Evolutionary conservation across 2,113 vertebrate species (phyloP), one percentile per base, ranked within the genome.

Genomic region (Gallinago jamesoni): DNA sequence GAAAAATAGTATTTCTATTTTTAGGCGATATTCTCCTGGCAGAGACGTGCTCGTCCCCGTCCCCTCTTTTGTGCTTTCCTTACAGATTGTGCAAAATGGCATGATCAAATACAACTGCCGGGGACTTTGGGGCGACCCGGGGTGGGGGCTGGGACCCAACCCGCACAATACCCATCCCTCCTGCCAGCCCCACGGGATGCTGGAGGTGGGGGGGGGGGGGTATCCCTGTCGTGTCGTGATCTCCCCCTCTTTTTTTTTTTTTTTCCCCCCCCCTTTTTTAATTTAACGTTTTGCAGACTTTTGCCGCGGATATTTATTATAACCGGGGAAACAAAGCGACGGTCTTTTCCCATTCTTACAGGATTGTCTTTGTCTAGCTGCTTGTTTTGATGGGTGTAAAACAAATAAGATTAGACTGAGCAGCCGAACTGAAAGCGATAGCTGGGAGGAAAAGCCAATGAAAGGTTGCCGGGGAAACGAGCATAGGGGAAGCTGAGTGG

Each of bases 321-420:
- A 96, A 91, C 52, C 62, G 78, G 96, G 96, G 95, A 97, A 98
- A 98, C 98, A 98, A 98, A 98, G 98, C 98, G 98, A 91, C 97
- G 96, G 97, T 97, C 98, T 98, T 98, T 98, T 92, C 97, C 96
- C 97, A 98, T 98, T 98, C 98, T 98, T 98, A 98, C 97, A 98
- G 97, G 98, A 98, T 98, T 98, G 98, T 98, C 98, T 98, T 98
- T 98, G 98, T 98, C 98, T 98, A 96, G 98, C 98, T 98, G 98
- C 98, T 98, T 98, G 98, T 98, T 98, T 98, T 98, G 98, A 98
- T 98, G 98, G 98, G 98, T 98, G 98, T 98, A 98, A 98, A 98
- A 98, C 98, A 98, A 98, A 98, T 98, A 98, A 98, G 98, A 98
- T 98, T 98, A 98, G 98, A 98, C 98, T 98, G 98, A 98, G 98